Conservation (phyloP, 2,113 vertebrate genomes). For the Malaclemys terrapin region DNA sequence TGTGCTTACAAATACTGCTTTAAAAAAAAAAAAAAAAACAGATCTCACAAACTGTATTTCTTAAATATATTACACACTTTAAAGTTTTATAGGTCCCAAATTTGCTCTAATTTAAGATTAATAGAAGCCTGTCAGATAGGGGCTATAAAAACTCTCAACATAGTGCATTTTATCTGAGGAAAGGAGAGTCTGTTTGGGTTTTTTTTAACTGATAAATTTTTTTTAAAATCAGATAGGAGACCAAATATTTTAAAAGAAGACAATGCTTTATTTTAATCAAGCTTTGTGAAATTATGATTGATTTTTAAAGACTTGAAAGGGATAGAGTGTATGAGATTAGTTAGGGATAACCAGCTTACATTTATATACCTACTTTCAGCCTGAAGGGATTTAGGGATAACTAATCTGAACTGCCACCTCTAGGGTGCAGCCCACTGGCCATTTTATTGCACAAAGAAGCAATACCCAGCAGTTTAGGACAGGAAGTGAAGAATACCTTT, state of each 20-base stretch:
- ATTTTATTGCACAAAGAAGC: background rate
- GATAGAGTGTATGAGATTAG: background rate
- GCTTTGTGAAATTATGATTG: constrained; percentile 9
- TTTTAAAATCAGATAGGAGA: background rate
- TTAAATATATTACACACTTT: constrained; percentile 41
- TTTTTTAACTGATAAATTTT: background rate
- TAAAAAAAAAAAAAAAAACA: background rate
- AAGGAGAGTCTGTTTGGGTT: background rate
- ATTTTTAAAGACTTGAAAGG: background rate
- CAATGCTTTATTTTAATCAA: constrained; percentile 9
- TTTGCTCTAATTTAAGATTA: constrained; percentile 59
- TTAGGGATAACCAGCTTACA: background rate
- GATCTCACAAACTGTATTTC: constrained; percentile 43
- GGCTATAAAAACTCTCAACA: constrained; percentile 35
- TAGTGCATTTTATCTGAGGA: constrained; percentile 20
- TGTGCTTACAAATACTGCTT: constrained; percentile 58
- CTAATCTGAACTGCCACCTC: background rate
- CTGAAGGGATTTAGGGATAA: background rate
- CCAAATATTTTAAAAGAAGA: background rate
- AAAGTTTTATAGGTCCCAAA: constrained; percentile 51
- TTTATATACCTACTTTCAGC: background rate
- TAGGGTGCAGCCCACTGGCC: background rate
- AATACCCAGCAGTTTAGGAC: background rate
- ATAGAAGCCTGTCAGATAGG: background rate
- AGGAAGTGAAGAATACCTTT: background rate